Evolutionary conservation across 2,113 vertebrate genomes (phyloP).

Genomic region (Pseudopodoces humilis): DNA sequence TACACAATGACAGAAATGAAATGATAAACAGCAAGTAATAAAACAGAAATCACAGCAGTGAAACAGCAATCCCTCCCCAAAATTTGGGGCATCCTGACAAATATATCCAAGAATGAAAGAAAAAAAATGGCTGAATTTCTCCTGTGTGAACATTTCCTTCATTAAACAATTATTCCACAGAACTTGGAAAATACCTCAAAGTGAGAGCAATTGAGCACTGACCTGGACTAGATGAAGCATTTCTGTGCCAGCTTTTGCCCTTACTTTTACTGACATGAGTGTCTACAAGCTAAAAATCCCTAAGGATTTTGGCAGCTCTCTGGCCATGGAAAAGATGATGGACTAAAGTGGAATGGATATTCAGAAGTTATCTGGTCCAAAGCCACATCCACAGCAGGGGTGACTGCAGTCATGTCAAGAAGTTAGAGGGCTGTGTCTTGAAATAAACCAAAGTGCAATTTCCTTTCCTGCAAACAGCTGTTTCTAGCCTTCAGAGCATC

Average conservation of each 20-base stretch:
- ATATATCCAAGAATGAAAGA: accelerated
- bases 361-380: not conserved
- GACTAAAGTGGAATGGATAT: not conserved
- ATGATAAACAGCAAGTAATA: not conserved
- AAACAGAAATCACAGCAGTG: not conserved
- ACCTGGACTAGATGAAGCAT: not conserved
- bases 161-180: not conserved
- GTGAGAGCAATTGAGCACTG: not conserved
- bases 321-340: not conserved
- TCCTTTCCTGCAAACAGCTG: not conserved
- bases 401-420: not conserved
- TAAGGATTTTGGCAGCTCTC: not conserved
- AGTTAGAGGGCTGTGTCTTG: not conserved
- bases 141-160: not conserved
- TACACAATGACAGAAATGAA: not conserved
- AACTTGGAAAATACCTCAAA: not conserved
- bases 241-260: not conserved
- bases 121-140: not conserved
- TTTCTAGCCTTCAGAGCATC: not conserved
- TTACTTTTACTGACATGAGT: not conserved
- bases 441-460: not conserved
- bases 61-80: not conserved
- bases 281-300: not conserved
- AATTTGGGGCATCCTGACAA: not conserved
- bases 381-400: not conserved